These are phyloP conservation scores for Eulacestoma nigropectus DNA, from an alignment of 2,113 vertebrate genomes.

Conservation along the genomic window DNA sequence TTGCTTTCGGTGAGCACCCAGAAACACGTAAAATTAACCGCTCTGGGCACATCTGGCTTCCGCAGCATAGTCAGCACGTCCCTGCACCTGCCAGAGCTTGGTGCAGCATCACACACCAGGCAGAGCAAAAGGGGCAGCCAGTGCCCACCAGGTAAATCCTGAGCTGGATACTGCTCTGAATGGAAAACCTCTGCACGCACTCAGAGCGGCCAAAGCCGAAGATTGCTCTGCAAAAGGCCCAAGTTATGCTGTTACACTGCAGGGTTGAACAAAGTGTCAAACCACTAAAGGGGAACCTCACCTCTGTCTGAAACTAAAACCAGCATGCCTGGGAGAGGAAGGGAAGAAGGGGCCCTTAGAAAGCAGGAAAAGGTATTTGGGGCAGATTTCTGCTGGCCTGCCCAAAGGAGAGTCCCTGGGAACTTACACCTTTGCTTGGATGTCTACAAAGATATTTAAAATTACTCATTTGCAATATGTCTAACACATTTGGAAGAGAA, in stretches of 20 bases:
- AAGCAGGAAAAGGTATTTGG: neutral
- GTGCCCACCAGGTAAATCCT: neutral
- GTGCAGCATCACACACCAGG: neutral
- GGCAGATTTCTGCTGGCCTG: neutral
- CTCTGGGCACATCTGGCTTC: neutral
- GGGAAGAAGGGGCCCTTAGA: neutral
- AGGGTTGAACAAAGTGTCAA: neutral
- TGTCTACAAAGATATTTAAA: neutral
- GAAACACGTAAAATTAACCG: neutral
- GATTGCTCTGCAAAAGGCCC: neutral
- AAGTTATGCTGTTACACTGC: too few relatives aligned
- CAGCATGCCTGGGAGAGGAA: neutral
- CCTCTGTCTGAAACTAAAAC: neutral
- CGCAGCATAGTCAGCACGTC: fast-evolving
- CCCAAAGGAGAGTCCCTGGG: neutral
- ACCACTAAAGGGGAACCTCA: neutral
- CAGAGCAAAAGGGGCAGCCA: neutral
- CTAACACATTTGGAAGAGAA: neutral
- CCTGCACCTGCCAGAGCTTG: neutral
- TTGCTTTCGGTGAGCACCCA: neutral
- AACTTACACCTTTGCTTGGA: neutral
- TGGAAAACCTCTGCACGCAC: neutral
- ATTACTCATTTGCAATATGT: neutral
- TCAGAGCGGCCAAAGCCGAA: neutral
- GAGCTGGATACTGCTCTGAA: neutral